Conservation (phyloP, 2,888 invertebrate species). For the Trisateles emortualis region DNA sequence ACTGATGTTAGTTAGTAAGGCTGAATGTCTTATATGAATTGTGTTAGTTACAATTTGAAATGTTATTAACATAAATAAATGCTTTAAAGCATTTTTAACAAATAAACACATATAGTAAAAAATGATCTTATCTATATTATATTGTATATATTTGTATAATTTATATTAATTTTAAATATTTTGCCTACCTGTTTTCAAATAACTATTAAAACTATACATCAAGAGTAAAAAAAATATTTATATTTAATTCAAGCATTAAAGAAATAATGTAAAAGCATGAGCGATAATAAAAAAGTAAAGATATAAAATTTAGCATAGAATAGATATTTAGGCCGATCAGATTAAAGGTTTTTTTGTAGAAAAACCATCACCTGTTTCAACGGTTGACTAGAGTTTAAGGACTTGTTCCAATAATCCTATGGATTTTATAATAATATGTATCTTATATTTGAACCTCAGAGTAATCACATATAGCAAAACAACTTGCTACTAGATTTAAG, state of each 20-base stretch:
- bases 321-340: conserved; percentile 30
- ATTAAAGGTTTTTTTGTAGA: conserved; percentile 14
- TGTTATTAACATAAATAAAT: conserved; percentile 40
- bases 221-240: background rate
- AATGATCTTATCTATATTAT: background rate
- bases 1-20: conserved; percentile 41
- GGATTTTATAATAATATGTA: background rate
- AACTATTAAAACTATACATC: background rate
- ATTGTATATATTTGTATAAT: too few species aligned
- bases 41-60: conserved; percentile 54
- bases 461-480: background rate
- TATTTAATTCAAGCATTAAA: conserved; percentile 29
- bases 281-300: conserved; percentile 29
- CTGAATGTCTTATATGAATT: conserved; percentile 17
- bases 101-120: conserved; percentile 6
- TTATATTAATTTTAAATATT: background rate
- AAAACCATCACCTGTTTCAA: conserved; percentile 18
- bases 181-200: background rate
- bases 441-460: background rate
- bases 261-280: conserved; percentile 37
- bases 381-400: conserved; percentile 24
- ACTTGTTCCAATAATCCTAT: conserved; percentile 5
- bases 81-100: conserved; percentile 21
- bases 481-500: too few species aligned
- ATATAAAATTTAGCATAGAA: conserved; percentile 31